A percentile compares a stretch with the other conserved stretches of the same genome.
Conservation (phyloP, 2,888 invertebrate genomes). For the Saturnia japonica region DNA sequence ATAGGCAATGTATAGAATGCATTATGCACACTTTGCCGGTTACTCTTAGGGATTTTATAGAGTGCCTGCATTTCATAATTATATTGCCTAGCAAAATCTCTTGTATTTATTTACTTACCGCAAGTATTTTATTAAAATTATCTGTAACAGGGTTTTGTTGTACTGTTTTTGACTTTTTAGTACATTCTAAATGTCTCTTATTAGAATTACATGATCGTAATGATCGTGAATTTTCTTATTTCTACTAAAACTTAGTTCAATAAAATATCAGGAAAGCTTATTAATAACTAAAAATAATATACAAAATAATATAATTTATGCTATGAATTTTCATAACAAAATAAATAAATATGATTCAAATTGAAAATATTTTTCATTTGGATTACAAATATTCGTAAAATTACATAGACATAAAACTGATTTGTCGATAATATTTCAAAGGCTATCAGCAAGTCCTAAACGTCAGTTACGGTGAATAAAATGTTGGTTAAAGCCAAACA, state of each 20-base stretch:
- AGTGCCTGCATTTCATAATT: too few species aligned
- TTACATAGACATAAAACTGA: background rate
- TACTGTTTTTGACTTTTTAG: background rate
- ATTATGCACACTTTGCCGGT: too few species aligned
- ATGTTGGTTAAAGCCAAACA: slow-evolving; percentile 32
- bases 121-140: background rate
- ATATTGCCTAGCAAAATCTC: too few species aligned
- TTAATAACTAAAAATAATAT: background rate
- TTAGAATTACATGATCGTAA: background rate
- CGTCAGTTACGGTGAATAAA: slow-evolving; percentile 25
- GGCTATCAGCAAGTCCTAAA: slow-evolving; percentile 1
- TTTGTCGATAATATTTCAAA: slow-evolving; percentile 11
- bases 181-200: background rate
- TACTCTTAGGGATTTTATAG: too few species aligned
- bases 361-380: background rate
- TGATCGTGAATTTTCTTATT: background rate
- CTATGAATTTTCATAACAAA: background rate
- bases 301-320: background rate
- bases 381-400: background rate
- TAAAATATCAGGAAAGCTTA: background rate
- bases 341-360: background rate
- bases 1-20: too few species aligned
- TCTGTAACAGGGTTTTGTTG: background rate
- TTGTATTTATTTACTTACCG: too few species aligned
- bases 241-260: background rate